Percentiles rank a stretch among this genome's conserved stretches.
These are phyloP conservation scores for Scolopax mira DNA, from an alignment of 2,113 vertebrate genomes.

Conservation along the genomic window DNA sequence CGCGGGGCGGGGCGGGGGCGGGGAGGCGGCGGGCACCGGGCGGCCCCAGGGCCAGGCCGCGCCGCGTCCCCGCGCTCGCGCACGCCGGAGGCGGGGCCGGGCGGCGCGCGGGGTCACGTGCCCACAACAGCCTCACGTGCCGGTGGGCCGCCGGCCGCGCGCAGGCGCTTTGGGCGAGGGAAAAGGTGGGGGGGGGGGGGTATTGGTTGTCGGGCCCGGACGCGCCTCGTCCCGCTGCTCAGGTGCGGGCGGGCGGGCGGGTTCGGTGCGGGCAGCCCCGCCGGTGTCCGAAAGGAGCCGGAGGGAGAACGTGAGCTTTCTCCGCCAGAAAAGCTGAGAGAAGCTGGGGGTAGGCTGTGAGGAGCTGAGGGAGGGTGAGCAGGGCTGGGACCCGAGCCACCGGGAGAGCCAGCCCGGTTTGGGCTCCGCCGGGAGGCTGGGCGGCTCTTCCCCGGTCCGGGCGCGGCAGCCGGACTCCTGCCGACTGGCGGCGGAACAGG, in stretches of 20 bases:
- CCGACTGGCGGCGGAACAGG: rapidly evolving
- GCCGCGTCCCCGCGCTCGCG: constrained; percentile 1
- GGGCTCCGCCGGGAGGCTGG: too few species aligned
- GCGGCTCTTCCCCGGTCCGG: rapidly evolving
- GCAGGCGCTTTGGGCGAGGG: neutral
- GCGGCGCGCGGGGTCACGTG: constrained; percentile 57
- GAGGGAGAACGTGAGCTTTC: neutral
- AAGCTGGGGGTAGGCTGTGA: neutral
- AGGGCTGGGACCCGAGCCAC: neutral
- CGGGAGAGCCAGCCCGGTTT: too few species aligned
- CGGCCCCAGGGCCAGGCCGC: constrained; percentile 28
- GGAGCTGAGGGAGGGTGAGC: neutral
- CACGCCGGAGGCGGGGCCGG: neutral
- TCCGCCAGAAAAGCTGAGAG: too few species aligned
- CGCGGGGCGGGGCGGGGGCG: constrained; percentile 3
- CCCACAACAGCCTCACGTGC: constrained; percentile 75
- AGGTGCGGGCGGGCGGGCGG: neutral
- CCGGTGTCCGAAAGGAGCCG: neutral
- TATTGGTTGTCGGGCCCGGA: neutral
- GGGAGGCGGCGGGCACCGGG: constrained; percentile 17
- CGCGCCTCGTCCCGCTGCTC: neutral
- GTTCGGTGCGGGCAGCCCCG: neutral
- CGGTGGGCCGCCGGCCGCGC: neutral
- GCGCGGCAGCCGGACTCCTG: rapidly evolving
- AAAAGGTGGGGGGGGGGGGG: rapidly evolving